These are phyloP conservation scores for Perognathus longimembris DNA, from an alignment of 2,113 vertebrate genomes.

Conservation along the genomic window DNA sequence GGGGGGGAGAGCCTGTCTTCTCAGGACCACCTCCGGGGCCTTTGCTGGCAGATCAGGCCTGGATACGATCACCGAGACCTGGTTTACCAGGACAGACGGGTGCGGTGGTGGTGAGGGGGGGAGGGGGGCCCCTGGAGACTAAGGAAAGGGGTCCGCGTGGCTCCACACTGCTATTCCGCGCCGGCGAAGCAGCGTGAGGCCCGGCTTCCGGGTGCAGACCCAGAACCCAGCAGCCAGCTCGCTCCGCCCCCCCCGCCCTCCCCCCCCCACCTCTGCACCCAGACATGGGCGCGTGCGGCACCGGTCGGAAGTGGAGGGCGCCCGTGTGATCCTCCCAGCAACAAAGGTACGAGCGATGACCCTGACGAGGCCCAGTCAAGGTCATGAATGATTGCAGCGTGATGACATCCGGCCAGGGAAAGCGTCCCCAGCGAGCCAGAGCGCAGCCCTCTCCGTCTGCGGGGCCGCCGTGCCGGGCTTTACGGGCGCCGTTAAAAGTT, in stretches of 20 bases:
- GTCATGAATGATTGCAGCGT: conserved; percentile 35
- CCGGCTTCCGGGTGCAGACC: not conserved
- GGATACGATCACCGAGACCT: not conserved
- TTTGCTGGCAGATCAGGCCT: not conserved
- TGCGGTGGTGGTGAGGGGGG: no score
- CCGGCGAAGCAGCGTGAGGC: accelerated
- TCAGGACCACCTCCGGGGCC: accelerated
- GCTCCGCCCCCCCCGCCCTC: no score
- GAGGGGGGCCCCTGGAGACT: no score
- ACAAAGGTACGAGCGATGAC: conserved; percentile 34
- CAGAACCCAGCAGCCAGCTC: not conserved
- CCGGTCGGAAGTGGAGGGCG: not conserved
- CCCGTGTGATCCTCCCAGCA: not conserved
- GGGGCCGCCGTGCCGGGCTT: not conserved
- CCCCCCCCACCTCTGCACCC: not conserved
- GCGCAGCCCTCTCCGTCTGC: not conserved
- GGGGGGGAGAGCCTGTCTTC: not conserved
- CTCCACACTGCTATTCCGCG: no score
- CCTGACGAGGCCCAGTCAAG: conserved; percentile 56
- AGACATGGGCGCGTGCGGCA: not conserved
- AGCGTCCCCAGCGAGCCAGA: not conserved
- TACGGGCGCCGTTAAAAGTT: not conserved
- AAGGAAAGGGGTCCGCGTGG: no score
- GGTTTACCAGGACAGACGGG: no score
- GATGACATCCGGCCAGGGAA: not conserved